Evolutionary conservation across 2,888 invertebrate species (phyloP), one percentile per base, ranked within the genome.

Genomic region (Dicyrtoma fusca): DNA sequence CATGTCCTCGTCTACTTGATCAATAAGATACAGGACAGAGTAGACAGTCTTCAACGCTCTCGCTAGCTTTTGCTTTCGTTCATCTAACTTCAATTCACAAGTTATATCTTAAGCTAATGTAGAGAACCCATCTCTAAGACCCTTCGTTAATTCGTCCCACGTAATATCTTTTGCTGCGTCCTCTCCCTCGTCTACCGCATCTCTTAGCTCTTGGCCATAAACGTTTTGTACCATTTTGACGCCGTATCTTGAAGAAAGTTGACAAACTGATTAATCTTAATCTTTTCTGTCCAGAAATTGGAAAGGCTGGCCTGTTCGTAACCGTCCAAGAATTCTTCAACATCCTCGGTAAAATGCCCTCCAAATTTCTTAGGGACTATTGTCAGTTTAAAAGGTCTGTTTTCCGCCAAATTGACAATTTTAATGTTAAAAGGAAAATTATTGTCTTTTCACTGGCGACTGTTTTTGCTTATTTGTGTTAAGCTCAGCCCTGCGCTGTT

Each of bases 371-470:
- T 64, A 4, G 64, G 64, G 8, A 45, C 21, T 3, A 64, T 45
- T 17, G 64, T 13, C n/a, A 64, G 14, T 64, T 21, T 45, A 64
- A 19, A 45, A 11, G 64, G 64, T 64, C n/a, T 62, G n/a, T n/a
- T n/a, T n/a, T n/a, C n/a, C n/a, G n/a, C n/a, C n/a, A n/a, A n/a
- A n/a, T n/a, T n/a, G n/a, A n/a, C n/a, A n/a, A n/a, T n/a, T n/a
- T n/a, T n/a, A n/a, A n/a, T n/a, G n/a, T n/a, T n/a, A n/a, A n/a
- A n/a, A n/a, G n/a, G n/a, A n/a, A n/a, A n/a, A n/a, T n/a, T n/a
- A n/a, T n/a, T n/a, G n/a, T n/a, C n/a, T n/a, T n/a, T n/a, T n/a
- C n/a, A n/a, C n/a, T n/a, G n/a, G n/a, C n/a, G n/a, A n/a, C n/a
- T n/a, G n/a, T n/a, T n/a, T n/a, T n/a, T n/a, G n/a, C n/a, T n/a